Conservation (phyloP, 2,888 invertebrate genomes). For the Hydrotaea cyrtoneurina region DNA sequence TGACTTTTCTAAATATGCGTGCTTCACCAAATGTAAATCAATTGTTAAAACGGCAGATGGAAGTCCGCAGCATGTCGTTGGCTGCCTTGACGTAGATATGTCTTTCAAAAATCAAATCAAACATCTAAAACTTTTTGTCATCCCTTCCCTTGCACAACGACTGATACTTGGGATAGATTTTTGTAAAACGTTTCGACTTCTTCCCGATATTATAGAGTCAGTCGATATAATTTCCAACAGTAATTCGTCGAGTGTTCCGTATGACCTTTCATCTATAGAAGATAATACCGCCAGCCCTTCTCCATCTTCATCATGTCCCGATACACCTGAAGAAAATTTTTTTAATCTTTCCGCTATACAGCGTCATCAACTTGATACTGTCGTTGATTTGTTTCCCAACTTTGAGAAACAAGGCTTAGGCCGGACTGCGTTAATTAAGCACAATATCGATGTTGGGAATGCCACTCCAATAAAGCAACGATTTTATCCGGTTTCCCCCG, state of each 20-base stretch:
- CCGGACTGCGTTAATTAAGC: no score
- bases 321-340: not conserved
- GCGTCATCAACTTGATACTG: not conserved
- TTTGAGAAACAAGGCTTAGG: no score
- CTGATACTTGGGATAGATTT: not conserved
- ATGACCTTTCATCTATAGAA: not conserved
- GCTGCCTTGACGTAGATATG: not conserved
- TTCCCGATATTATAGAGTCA: not conserved
- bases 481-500: constrained; percentile 9
- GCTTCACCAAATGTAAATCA: not conserved
- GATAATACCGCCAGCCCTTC: not conserved
- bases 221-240: not conserved
- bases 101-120: not conserved
- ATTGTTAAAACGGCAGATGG: not conserved
- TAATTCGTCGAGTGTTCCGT: not conserved
- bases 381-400: not conserved
- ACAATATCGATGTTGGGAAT: not conserved
- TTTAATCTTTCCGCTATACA: not conserved
- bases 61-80: not conserved
- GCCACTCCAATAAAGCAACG: no score
- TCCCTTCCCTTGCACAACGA: not conserved
- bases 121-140: not conserved
- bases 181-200: no score
- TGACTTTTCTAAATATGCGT: not conserved
- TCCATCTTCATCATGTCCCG: no score